Evolutionary conservation across 2,797 vertebrate genomes (phyloP).

Genomic region (Pangasius krempfi): DNA sequence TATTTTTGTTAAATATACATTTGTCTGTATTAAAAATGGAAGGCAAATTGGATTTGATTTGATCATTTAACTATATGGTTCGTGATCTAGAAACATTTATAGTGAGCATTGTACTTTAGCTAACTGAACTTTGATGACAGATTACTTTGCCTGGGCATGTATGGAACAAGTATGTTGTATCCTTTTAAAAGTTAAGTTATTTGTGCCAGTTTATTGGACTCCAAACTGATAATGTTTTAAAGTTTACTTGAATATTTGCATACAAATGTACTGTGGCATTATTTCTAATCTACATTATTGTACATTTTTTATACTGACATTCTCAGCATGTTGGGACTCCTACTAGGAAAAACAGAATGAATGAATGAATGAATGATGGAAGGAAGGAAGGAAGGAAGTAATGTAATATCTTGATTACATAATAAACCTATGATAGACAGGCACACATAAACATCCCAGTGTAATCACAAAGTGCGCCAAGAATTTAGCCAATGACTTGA

Average conservation of each 20-base stretch:
- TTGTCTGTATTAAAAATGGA: background rate
- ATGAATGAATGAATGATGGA: background rate
- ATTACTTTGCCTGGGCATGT: background rate
- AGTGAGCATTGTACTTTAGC: background rate
- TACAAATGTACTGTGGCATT: constrained; percentile 5
- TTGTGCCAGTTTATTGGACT: background rate
- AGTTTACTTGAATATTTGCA: constrained; percentile 21
- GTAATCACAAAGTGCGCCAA: background rate
- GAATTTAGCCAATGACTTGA: background rate
- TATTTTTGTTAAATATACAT: background rate
- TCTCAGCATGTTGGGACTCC: background rate
- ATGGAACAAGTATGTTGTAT: background rate
- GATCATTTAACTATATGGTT: background rate
- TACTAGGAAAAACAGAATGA: background rate
- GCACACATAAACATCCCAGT: background rate
- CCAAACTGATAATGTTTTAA: background rate
- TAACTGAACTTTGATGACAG: background rate
- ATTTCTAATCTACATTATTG: background rate
- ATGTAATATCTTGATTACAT: background rate
- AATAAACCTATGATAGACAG: background rate
- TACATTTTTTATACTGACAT: background rate
- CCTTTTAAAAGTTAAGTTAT: background rate
- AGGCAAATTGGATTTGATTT: background rate
- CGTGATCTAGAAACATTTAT: background rate
- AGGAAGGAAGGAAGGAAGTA: background rate